Evolutionary conservation across 2,113 vertebrate genomes (phyloP), one percentile per base, ranked within the genome.

Genomic region (Microcebus ravelobensis): DNA sequence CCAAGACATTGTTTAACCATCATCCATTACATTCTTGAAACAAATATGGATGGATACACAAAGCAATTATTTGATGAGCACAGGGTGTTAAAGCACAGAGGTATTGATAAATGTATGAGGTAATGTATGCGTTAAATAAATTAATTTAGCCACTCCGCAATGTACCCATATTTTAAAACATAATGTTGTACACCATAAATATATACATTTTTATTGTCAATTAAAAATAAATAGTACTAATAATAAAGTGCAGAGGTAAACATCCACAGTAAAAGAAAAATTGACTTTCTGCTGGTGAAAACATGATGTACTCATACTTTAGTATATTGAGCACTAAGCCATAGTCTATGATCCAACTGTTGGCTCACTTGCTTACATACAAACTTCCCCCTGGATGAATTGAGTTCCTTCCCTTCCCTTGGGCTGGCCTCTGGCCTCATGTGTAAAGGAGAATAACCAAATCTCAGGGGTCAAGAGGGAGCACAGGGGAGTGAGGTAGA

Each of bases 61-160:
- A 98, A 98, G 87, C 87, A 85, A 98, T 95, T 96, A 97, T 98
- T 94, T 97, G 94, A 98, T 98, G 55, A 97, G 92, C 92, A 97
- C 95, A 97, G 97, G 96, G 93, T 97, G 96, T 95, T 97, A 98
- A 98, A 98, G 96, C 0, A 8, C 81, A 96, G 89, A 96, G 79
- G 20, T 29, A 20, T 18, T 39, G 52, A 52, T 52, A 85, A 68
- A 12, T 25, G 50, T 67, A 39, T 68, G 21, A 52, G 20, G 45
- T 50, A 67, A 52, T 25, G 8, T 10, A 85, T 34, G n/a, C n/a
- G 12, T 18, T 85, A 68, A 50, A 57, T 39, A 39, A 23, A 14
- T 77, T 77, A 29, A 50, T 77, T 77, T 77, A 77, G 45, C 45
- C 42, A 50, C 31, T 77, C 15, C 7, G 5, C 52, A 52, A 52